A percentile compares a stretch with the other conserved stretches of the same genome.
phyloP scores from a whole-genome alignment of 35 echinoderm and acorn worm genomes.

The Hemicentrotus pulcherrimus region DNA sequence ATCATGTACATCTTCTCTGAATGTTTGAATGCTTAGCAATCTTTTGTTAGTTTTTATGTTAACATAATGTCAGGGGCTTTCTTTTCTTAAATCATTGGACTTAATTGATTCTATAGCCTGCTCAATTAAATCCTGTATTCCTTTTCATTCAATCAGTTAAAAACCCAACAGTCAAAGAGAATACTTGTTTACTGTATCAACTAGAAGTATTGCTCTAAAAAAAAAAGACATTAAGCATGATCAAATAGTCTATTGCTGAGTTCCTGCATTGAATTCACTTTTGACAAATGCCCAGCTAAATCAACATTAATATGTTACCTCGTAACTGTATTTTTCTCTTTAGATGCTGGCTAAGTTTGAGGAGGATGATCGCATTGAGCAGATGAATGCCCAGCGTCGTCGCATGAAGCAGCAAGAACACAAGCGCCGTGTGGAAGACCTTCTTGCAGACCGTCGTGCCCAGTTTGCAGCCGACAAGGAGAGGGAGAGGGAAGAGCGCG shows the following conservation, averaged over 20 bases:
- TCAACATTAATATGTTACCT: background rate
- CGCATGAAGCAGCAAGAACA: conserved; percentile 99
- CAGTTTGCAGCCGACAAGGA: conserved; percentile 90
- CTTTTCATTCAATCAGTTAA: background rate
- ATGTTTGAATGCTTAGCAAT: too few species aligned
- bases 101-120: too few species aligned
- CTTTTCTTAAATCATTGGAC: too few species aligned
- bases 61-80: too few species aligned
- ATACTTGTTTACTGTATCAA: background rate
- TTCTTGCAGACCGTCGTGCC: conserved; percentile 78
- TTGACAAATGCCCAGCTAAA: background rate
- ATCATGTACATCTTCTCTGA: too few species aligned
- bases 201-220: background rate
- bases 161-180: background rate
- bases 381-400: conserved; percentile 98
- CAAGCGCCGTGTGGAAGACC: conserved; percentile 83
- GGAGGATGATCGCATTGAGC: conserved; percentile 94
- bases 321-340: background rate
- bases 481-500: conserved; percentile 65
- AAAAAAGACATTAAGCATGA: background rate
- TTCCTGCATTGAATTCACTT: background rate
- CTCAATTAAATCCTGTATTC: background rate
- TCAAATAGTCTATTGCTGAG: background rate
- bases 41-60: too few species aligned
- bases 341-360: conserved; percentile 99